phyloP scores from a whole-genome alignment of 1,140 invertebrate species.

The Heterodera schachtii region DNA sequence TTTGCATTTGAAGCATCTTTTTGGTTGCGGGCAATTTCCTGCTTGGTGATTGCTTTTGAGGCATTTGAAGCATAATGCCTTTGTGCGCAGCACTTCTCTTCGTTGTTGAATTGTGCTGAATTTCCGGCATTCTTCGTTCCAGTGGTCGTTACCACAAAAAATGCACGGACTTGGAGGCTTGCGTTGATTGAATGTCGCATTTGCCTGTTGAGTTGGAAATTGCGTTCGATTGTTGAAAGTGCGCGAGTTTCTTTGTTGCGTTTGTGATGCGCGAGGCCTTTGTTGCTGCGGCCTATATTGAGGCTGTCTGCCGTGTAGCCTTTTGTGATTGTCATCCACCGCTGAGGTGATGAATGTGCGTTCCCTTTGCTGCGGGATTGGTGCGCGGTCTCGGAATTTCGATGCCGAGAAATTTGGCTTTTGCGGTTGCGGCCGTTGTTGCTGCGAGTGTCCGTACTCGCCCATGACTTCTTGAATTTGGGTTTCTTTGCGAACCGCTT shows the following conservation, averaged over 20 bases:
- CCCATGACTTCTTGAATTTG: conserved; percentile 13
- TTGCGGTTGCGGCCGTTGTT: background rate
- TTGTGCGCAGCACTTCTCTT: background rate
- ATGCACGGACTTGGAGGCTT: background rate
- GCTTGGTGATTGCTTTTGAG: background rate
- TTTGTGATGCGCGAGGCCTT: no score
- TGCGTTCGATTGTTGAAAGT: no score
- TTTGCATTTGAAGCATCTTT: background rate
- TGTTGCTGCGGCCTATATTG: no score
- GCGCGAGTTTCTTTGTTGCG: no score
- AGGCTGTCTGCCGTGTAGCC: background rate
- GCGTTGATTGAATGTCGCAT: no score
- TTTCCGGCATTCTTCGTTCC: background rate
- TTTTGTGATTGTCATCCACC: background rate
- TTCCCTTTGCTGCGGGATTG: background rate
- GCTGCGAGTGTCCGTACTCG: conserved; percentile 14
- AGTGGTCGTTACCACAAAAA: background rate
- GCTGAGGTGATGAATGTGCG: background rate
- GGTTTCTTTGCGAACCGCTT: background rate
- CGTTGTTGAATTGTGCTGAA: background rate
- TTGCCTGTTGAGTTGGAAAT: no score
- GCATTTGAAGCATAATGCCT: background rate
- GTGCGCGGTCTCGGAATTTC: background rate
- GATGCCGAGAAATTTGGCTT: background rate
- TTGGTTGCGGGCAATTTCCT: background rate